Evolutionary conservation across 2,797 vertebrate species (phyloP).

Genomic region (Chaenodraco wilsoni): DNA sequence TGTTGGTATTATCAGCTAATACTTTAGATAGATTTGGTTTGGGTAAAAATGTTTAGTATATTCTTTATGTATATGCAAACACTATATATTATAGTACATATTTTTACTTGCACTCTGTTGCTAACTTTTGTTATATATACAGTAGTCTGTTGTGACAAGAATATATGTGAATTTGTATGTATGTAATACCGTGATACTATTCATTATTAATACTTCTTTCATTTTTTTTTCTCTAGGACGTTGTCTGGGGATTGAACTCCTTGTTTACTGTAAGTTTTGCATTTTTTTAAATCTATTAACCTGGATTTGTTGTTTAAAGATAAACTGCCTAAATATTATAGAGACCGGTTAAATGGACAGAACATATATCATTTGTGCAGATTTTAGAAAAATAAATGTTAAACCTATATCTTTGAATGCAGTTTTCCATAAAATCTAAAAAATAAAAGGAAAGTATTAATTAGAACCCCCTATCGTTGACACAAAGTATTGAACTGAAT

Average conservation of each 20-base stretch:
- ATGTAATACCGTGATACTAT: neutral
- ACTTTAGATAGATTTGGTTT: neutral
- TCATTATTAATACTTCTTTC: neutral
- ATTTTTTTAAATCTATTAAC: neutral
- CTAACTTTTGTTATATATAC: neutral
- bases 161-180: neutral
- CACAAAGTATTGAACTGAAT: neutral
- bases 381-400: neutral
- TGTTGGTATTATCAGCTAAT: neutral
- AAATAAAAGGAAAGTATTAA: neutral
- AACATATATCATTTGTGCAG: neutral
- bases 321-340: neutral
- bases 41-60: neutral
- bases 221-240: slow-evolving; percentile 84
- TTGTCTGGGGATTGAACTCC: slow-evolving; percentile 98
- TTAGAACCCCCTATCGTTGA: neutral
- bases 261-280: slow-evolving; percentile 96
- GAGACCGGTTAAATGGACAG: neutral
- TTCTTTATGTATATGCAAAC: neutral
- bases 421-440: neutral
- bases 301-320: neutral
- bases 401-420: too few species aligned
- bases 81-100: neutral
- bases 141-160: neutral
- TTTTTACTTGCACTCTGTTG: neutral